phyloP scores from a whole-genome alignment of 2,113 vertebrate genomes.

The Cavia aperea region DNA sequence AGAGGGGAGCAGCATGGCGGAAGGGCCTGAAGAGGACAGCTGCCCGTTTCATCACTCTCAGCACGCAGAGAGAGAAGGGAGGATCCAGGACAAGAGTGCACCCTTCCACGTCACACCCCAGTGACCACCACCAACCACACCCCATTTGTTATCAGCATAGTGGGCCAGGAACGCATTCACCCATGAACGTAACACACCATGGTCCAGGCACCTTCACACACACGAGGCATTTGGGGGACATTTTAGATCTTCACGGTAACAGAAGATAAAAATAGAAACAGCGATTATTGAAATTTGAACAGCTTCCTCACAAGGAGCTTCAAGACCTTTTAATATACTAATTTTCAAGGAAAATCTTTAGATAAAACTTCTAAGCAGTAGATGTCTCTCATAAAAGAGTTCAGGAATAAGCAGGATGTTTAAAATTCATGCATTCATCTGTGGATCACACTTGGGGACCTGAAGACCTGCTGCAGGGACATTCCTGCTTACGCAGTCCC shows the following conservation, averaged over 20 bases:
- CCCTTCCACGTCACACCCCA: background rate
- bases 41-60: background rate
- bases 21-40: background rate
- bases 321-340: background rate
- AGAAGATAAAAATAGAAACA: background rate
- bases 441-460: background rate
- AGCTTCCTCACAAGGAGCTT: background rate
- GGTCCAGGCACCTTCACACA: background rate
- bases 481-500: fast-evolving
- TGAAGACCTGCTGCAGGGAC: fast-evolving
- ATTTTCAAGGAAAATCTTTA: background rate
- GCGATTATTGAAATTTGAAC: background rate
- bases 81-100: background rate
- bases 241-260: background rate
- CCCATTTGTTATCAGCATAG: background rate
- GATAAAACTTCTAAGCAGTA: background rate
- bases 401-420: background rate
- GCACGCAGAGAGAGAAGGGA: background rate
- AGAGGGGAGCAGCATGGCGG: too few species aligned
- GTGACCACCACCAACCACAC: background rate
- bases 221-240: background rate
- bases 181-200: background rate
- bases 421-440: background rate
- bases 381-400: background rate
- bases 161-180: background rate